Evolutionary conservation across 2,888 invertebrate species (phyloP), one percentile per base, ranked within the genome.

Genomic region (Ectemnius cavifrons): DNA sequence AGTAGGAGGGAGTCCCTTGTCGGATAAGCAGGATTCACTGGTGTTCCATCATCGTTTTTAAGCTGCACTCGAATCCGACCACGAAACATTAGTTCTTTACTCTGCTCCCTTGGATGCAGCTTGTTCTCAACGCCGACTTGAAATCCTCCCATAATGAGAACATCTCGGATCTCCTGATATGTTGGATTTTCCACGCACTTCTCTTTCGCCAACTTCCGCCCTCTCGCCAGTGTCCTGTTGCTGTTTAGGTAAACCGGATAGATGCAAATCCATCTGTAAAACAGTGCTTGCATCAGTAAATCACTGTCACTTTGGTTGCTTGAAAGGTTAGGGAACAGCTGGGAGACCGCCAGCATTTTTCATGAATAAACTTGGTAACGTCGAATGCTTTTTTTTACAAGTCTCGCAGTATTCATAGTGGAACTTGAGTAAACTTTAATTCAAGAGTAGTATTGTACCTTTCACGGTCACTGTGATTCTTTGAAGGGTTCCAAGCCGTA

Each of bases 231-330:
- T 0, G 97, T 96, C 90, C 97, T 98, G 89, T 97, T 98, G 85
- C 95, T 97, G 89, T 99, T 99, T 63, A 99, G 93, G 86, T 99
- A 99, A 0, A 97, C 96, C 69, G 99, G 99, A 91, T 99, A 99
- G 76, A 99, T 95, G 89, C 98, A 98, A 71, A 99, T 93, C 99
- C 99, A 99, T 89, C 96, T 96, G 92, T 74, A 90, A 83, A 80
- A 82, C 52, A 71, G 47, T 37, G 37, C 11, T 66, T 27, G 16
- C 57, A 52, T n/a, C 13, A 46, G 13, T 67, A 27, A 56, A 23
- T 4, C 37, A 37, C 37, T 37, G 37, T 37, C 37, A 37, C 37
- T 37, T 37, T 6, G 37, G 11, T 37, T 11, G 37, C 16, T 8
- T 49, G n/a, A 60, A 71, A 86, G 86, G 83, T 85, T 86, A 86